A percentile compares a stretch with the other conserved stretches of the same genome.
phyloP scores from a whole-genome alignment of 2,888 invertebrate genomes.

The Metallyticus violacea region DNA sequence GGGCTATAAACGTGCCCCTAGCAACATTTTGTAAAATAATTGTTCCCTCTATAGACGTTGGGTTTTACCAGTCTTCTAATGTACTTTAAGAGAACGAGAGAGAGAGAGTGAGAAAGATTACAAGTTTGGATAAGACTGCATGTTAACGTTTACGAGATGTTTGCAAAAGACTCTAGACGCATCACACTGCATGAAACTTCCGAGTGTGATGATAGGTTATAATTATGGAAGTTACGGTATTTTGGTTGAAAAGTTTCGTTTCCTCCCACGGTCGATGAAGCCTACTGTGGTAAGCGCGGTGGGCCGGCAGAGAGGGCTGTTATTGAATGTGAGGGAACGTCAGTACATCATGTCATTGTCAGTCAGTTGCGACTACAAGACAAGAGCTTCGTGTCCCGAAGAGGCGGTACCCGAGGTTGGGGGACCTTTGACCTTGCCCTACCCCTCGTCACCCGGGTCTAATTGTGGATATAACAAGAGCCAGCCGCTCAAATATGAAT shows the following conservation, averaged over 20 bases:
- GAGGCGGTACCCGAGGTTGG: not conserved
- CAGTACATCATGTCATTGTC: not conserved
- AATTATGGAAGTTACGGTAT: not conserved
- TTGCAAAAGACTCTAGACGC: not conserved
- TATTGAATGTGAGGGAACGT: too few relatives aligned
- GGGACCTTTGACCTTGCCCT: not conserved
- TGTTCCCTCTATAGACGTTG: too few relatives aligned
- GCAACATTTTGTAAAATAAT: too few relatives aligned
- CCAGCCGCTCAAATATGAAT: too few relatives aligned
- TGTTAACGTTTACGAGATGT: not conserved
- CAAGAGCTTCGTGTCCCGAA: not conserved
- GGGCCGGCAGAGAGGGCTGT: too few relatives aligned
- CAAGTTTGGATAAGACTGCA: too few relatives aligned
- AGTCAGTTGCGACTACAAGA: not conserved
- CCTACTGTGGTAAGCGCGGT: not conserved
- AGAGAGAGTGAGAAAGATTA: too few relatives aligned
- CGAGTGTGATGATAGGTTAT: not conserved
- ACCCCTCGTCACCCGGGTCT: not conserved
- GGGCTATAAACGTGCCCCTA: too few relatives aligned
- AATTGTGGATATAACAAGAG: not conserved
- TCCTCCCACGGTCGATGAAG: not conserved
- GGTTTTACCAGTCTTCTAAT: too few relatives aligned
- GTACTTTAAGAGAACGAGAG: not conserved
- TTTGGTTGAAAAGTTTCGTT: not conserved
- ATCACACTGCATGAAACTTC: too few relatives aligned